Evolutionary conservation across 2,797 vertebrate genomes (phyloP).

Genomic region (Phyllotis vaccarum): DNA sequence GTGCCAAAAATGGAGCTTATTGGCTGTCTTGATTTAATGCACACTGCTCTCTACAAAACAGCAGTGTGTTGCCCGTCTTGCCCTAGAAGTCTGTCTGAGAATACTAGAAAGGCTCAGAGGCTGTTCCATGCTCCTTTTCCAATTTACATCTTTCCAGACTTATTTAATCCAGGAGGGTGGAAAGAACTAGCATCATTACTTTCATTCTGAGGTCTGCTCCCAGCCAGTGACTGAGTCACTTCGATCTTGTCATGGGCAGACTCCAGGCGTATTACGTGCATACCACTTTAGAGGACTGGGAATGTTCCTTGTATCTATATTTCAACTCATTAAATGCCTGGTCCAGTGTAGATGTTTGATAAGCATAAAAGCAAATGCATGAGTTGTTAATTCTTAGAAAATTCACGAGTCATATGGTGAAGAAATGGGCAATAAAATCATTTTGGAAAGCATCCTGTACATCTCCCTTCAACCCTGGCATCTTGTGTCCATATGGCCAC

Average conservation of each 20-base stretch:
- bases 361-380: constrained; percentile 4
- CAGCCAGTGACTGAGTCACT: neutral
- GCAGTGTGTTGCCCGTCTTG: neutral
- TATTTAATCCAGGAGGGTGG: neutral
- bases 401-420: neutral
- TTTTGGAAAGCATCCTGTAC: neutral
- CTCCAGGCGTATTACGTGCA: neutral
- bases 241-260: neutral
- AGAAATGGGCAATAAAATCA: neutral
- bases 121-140: neutral
- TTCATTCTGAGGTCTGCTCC: neutral
- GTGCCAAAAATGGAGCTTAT: neutral
- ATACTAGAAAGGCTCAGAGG: neutral
- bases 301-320: neutral
- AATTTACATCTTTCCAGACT: neutral
- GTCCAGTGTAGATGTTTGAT: neutral
- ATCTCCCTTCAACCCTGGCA: neutral
- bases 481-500: neutral
- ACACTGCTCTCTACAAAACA: neutral
- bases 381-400: neutral
- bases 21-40: neutral
- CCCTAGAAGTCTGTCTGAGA: neutral
- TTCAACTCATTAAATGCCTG: neutral
- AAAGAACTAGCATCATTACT: neutral
- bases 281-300: neutral